Conservation (phyloP, 2,888 invertebrate species). For the Ormyrus thymus region DNA sequence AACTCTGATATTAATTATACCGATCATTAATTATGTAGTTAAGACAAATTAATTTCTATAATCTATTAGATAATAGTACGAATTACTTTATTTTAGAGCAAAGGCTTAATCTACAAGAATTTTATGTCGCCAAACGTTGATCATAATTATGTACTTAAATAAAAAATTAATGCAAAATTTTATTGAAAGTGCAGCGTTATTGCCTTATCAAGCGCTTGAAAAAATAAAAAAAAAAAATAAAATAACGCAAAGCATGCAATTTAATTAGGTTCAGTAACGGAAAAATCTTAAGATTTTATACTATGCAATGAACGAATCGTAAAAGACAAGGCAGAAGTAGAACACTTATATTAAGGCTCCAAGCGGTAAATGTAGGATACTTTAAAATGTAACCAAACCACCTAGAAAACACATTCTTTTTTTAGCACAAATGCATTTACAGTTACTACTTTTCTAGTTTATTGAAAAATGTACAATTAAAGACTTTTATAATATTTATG, state of each 20-base stretch:
- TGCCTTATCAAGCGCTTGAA: not conserved
- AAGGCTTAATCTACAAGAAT: too few species aligned
- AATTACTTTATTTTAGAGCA: too few species aligned
- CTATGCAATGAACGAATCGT: slow-evolving; percentile 45
- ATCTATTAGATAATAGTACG: too few species aligned
- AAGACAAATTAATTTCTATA: too few species aligned
- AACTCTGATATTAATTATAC: too few species aligned
- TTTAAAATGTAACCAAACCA: slow-evolving; percentile 54
- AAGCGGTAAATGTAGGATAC: slow-evolving; percentile 48
- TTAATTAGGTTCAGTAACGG: slow-evolving; percentile 31
- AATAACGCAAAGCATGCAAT: not conserved
- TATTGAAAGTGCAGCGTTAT: slow-evolving; percentile 9
- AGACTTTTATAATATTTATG: too few species aligned
- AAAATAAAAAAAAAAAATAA: slow-evolving; percentile 8
- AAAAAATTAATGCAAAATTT: slow-evolving; percentile 2
- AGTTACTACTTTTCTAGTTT: slow-evolving; percentile 40
- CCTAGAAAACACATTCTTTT: slow-evolving; percentile 47
- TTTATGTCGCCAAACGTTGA: too few species aligned
- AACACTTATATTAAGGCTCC: slow-evolving; percentile 29
- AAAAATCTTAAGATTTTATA: slow-evolving; percentile 37
- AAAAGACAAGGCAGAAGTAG: slow-evolving; percentile 46
- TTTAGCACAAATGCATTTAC: slow-evolving; percentile 37
- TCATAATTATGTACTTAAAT: not conserved
- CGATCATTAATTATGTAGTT: too few species aligned
- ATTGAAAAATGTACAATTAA: not conserved